Evolutionary conservation across 2,113 vertebrate genomes (phyloP).

Genomic region (Brevimyrus niger): DNA sequence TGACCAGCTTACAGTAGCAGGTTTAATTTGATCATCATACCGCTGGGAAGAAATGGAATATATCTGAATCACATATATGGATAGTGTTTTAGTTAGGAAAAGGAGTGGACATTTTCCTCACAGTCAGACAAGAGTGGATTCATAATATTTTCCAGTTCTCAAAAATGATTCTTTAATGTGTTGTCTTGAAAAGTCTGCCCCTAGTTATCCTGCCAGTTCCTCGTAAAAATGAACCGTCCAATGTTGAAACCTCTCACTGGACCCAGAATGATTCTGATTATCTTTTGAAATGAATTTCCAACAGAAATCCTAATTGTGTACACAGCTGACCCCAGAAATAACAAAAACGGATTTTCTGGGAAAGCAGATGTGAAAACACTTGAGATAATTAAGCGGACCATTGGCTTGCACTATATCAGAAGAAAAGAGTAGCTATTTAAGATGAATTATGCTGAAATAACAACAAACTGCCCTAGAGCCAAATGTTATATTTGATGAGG

Average conservation of each 20-base stretch:
- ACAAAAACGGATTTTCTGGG: not conserved
- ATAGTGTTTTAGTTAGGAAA: not conserved
- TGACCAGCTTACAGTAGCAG: not conserved
- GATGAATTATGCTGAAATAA: not conserved
- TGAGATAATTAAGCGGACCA: not conserved
- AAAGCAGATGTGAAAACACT: not conserved
- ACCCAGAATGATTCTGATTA: not conserved
- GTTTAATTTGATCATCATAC: not conserved
- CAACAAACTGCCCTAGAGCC: not conserved
- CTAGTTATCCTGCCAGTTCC: not conserved
- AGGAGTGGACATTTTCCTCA: not conserved
- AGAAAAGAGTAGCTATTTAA: not conserved
- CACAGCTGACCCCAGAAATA: not conserved
- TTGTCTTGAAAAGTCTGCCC: not conserved
- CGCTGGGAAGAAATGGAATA: not conserved
- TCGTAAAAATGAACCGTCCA: not conserved
- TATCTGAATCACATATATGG: not conserved
- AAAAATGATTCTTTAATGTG: not conserved
- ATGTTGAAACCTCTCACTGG: not conserved
- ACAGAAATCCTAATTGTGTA: not conserved
- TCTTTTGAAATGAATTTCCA: not conserved
- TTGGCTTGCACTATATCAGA: not conserved
- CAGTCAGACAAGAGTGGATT: not conserved
- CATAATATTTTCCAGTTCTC: not conserved
- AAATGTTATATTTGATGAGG: not conserved